Base-by-base conservation (phyloP, 2,888 invertebrate species). In the Ophonus ardosiacus region DNA sequence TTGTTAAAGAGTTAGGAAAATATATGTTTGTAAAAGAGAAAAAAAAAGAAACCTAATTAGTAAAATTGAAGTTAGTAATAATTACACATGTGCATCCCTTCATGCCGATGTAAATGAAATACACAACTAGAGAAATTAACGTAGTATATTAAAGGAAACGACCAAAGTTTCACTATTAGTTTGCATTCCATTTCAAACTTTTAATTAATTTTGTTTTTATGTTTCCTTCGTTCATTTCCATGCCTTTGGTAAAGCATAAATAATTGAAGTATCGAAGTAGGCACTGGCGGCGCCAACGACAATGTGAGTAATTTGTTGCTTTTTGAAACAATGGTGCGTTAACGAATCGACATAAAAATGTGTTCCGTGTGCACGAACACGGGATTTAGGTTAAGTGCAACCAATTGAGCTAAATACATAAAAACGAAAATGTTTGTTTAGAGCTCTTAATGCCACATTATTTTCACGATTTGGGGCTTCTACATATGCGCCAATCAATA, bases 141-240 rank as follows among this genome's bases (percentile, higher is more conserved):
- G 21, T 24, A 63, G 63, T 24, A n/a, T 38, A 68, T 68, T 68
- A 68, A 68, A 68, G 68, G 31, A 38, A 68, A 68, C 68, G 68
- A 68, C 68, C 68, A 68, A 68, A 68, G 15, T 68, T 68, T 68
- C 31, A 15, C 68, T 68, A 68, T 68, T 68, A 68, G 68, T 68
- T 68, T 68, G 31, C 31, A 38, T 68, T 68, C 68, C 68, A 68
- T 68, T 68, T 38, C 68, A 68, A 68, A 68, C 68, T 68, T 68
- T 68, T 68, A 68, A 68, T 68, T 68, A 68, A 68, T 68, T 68
- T 68, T 31, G 68, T 68, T 68, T 68, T 68, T 68, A 68, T 68
- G 68, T 38, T 68, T 68, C 38, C 68, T 68, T 38, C 38, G 68
- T n/a, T 68, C 31, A 38, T 15, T 68, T 38, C 31, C 24, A 31